Conservation (phyloP, 2,113 vertebrate species). For the Xyliphius kryptos region DNA sequence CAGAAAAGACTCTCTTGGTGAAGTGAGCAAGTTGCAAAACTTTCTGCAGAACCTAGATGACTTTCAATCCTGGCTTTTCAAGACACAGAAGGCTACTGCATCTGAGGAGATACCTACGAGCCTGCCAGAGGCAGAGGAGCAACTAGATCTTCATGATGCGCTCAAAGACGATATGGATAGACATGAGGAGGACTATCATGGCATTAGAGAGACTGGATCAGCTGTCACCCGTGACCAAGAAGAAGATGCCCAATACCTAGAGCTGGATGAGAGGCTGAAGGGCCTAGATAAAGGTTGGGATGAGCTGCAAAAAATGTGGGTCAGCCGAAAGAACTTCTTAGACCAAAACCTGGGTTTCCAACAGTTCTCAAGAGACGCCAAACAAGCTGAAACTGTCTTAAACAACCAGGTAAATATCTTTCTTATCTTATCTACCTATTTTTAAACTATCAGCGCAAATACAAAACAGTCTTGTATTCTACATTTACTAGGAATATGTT, state of each 20-base stretch:
- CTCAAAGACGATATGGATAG: slow-evolving; percentile 68
- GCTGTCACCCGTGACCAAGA: slow-evolving; percentile 70
- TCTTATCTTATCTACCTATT: background rate
- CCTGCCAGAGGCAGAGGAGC: slow-evolving; percentile 79
- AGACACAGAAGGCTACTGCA: slow-evolving; percentile 81
- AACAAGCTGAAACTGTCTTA: slow-evolving; percentile 81
- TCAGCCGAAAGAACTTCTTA: slow-evolving; percentile 73
- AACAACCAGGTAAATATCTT: slow-evolving; percentile 79
- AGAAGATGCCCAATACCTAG: slow-evolving; percentile 80
- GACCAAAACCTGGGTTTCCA: slow-evolving; percentile 81
- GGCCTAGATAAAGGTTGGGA: slow-evolving; percentile 80
- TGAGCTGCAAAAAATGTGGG: slow-evolving; percentile 82
- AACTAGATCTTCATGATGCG: slow-evolving; percentile 70
- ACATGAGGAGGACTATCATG: slow-evolving; percentile 66
- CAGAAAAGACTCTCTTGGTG: slow-evolving; percentile 76
- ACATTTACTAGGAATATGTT: slow-evolving; percentile 72
- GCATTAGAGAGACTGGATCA: slow-evolving; percentile 65
- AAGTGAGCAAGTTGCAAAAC: slow-evolving; percentile 88
- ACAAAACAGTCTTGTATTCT: background rate
- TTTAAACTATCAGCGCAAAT: too few species aligned
- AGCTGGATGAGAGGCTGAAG: slow-evolving; percentile 75
- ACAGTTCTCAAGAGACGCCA: slow-evolving; percentile 84
- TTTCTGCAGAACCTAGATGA: slow-evolving; percentile 91
- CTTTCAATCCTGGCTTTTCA: slow-evolving; percentile 89
- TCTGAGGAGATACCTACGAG: slow-evolving; percentile 77